These are phyloP conservation scores for Alces alces DNA, from an alignment of 2,113 vertebrate species.

Conservation along the genomic window DNA sequence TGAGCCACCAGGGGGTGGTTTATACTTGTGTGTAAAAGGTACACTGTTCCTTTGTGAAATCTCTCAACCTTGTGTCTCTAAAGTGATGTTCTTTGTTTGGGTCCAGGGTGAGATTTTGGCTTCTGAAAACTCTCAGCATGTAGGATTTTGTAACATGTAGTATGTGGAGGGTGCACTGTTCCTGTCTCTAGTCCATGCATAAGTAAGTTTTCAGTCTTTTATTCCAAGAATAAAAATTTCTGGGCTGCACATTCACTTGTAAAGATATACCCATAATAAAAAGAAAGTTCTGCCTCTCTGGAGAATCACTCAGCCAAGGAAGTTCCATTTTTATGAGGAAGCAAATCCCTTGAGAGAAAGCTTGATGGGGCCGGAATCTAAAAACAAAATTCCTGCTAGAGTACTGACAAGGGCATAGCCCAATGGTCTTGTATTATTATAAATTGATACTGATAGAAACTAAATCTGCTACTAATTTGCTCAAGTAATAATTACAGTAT, in stretches of 20 bases:
- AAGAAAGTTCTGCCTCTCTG: background rate
- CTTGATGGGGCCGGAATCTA: background rate
- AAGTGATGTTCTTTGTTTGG: background rate
- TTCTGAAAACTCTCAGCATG: background rate
- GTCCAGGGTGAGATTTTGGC: background rate
- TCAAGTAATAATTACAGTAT: background rate
- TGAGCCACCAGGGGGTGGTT: background rate
- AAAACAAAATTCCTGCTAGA: background rate
- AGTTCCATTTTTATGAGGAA: slow-evolving; percentile 53
- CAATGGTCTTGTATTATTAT: background rate
- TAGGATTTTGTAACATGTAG: background rate
- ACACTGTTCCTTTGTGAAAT: background rate
- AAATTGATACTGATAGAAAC: background rate
- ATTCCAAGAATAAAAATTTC: slow-evolving; percentile 15
- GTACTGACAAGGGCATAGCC: background rate
- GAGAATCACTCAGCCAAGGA: slow-evolving; percentile 35
- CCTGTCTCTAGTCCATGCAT: background rate
- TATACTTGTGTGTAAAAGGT: background rate
- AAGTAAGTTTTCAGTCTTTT: slow-evolving; percentile 28
- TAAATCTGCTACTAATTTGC: background rate
- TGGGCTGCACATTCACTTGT: background rate
- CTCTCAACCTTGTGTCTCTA: background rate
- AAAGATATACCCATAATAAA: slow-evolving; percentile 54
- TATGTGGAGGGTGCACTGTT: background rate
- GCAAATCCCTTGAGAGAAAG: background rate